Conservation (phyloP, 2,797 vertebrate species). For the Luscinia megarhynchos region DNA sequence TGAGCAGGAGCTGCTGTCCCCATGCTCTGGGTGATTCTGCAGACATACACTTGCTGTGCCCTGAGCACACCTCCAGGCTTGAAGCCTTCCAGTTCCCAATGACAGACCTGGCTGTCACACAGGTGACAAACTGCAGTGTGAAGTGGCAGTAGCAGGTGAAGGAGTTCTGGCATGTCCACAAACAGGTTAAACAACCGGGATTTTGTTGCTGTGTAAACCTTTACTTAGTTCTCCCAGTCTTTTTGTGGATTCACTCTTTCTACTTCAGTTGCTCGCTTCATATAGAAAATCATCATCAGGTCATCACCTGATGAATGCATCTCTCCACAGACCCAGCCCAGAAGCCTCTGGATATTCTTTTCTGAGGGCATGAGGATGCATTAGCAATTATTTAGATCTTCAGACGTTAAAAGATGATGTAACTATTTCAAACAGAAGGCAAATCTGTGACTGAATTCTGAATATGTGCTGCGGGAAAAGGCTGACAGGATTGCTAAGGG, state of each 20-base stretch:
- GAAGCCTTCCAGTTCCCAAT: fast-evolving
- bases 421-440: not conserved
- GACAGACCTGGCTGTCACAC: not conserved
- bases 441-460: not conserved
- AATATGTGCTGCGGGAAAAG: not conserved
- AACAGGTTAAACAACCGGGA: not conserved
- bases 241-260: not conserved
- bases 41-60: not conserved
- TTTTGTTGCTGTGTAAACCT: not conserved
- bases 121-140: not conserved
- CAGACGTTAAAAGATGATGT: not conserved
- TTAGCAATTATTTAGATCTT: not conserved
- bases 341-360: not conserved
- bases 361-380: not conserved
- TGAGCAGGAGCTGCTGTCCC: not conserved
- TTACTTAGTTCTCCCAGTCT: not conserved
- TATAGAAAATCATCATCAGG: not conserved
- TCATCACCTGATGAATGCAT: not conserved
- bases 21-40: not conserved
- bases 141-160: not conserved
- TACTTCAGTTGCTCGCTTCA: not conserved
- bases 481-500: not conserved
- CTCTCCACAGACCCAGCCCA: not conserved
- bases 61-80: not conserved
- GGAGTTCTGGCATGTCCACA: not conserved